Percentiles rank a stretch among this genome's conserved stretches.
phyloP scores from a whole-genome alignment of 2,888 invertebrate genomes.

The Drosophila prostipennis region DNA sequence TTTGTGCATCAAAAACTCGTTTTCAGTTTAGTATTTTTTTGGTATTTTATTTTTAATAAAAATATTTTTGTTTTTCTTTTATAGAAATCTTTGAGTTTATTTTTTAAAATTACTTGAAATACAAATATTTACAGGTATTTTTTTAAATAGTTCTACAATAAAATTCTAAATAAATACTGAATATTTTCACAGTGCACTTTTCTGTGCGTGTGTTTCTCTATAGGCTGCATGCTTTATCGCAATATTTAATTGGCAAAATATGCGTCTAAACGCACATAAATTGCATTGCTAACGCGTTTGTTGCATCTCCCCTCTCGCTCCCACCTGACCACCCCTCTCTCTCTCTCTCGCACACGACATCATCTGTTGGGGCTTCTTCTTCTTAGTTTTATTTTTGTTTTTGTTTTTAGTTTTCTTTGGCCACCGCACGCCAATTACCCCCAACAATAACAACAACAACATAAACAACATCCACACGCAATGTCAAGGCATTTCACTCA shows the following conservation, averaged over 20 bases:
- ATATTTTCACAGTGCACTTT: conserved; percentile 3
- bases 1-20: no score
- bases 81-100: no score
- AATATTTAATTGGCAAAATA: conserved; percentile 84
- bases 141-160: no score
- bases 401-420: conserved; percentile 6
- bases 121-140: no score
- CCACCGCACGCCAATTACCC: conserved; percentile 73
- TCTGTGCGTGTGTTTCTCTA: conserved; percentile 37
- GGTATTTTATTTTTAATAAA: no score
- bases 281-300: conserved; percentile 80
- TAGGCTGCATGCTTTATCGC: conserved; percentile 82
- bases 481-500: conserved; percentile 77
- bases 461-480: conserved; percentile 70
- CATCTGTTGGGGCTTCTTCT: conserved; percentile 19
- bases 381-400: not conserved
- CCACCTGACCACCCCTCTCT: not conserved
- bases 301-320: conserved; percentile 52
- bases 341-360: conserved; percentile 13
- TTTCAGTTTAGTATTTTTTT: no score
- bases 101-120: no score
- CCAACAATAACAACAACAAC: conserved; percentile 36
- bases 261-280: conserved; percentile 84
- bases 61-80: no score
- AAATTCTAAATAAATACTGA: not conserved